Evolutionary conservation across 1,140 invertebrate species (phyloP), one percentile per base, ranked within the genome.

Genomic region (Cotesia glomerata): DNA sequence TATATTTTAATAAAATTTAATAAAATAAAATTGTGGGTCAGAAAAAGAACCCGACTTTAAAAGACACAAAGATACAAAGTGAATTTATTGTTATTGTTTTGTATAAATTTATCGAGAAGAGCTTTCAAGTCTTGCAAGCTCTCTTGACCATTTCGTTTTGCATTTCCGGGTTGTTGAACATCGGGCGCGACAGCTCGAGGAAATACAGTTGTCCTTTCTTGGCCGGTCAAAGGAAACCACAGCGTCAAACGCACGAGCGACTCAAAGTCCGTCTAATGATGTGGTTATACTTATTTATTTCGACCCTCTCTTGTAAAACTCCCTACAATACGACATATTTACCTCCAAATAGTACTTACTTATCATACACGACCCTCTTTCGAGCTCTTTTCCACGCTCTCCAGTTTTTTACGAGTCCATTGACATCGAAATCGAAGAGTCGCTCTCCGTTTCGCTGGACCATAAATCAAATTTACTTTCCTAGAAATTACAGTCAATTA

Each of bases 161-260:
- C 78, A 82, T 82, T 86, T 86, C 83, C 84, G 80, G 79, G 79
- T 75, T 78, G 81, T 74, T 82, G 81, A 77, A 73, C 82, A 81
- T 78, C 74, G 78, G 70, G 62, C 71, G 73, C 71, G 76, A 63
- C 71, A 66, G 69, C 73, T 58, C 69, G 69, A 52, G 69, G 71
- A 59, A 72, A 69, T 77, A 75, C 71, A 70, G 62, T 68, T 75
- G 73, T 72, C 75, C 77, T 79, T 73, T 72, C 74, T 52, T 51
- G 71, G 56, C 5, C 70, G 78, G 74, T 85, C 85, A 86, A 86
- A 86, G 86, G 84, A 84, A 86, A 87, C 85, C 85, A 73, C 85
- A 85, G 66, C 69, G 70, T 56, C 76, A 76, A 77, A 72, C 65
- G 76, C 75, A 76, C 72, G 66, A 75, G 75, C 79, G 78, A 74